Evolutionary conservation across 2,113 vertebrate species (phyloP).

Genomic region (Electrona antarctica): DNA sequence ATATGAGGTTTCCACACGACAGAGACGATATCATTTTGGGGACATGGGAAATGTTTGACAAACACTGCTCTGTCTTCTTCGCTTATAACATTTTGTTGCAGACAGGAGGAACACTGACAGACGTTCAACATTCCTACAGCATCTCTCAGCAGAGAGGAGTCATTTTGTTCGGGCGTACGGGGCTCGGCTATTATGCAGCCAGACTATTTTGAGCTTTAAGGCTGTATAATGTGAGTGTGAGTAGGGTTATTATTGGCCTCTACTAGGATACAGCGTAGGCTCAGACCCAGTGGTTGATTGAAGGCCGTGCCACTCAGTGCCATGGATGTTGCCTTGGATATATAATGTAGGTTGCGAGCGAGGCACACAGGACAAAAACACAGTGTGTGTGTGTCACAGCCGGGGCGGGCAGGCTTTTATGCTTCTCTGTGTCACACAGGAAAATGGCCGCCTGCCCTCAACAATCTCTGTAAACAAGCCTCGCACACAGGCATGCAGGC

Average conservation of each 20-base stretch:
- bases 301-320: slow-evolving; percentile 32
- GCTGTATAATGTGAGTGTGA: slow-evolving; percentile 10
- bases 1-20: too few species aligned
- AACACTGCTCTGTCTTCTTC: too few species aligned
- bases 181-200: neutral
- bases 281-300: slow-evolving; percentile 43
- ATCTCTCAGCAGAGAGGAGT: neutral
- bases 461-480: slow-evolving; percentile 68
- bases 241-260: slow-evolving; percentile 51
- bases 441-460: slow-evolving; percentile 50
- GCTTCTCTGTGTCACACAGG: slow-evolving; percentile 9
- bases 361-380: slow-evolving; percentile 13
- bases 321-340: slow-evolving; percentile 19
- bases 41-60: too few species aligned
- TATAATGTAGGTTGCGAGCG: slow-evolving; percentile 38
- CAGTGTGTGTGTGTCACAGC: slow-evolving; percentile 25
- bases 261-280: slow-evolving; percentile 39
- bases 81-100: slow-evolving; percentile 8
- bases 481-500: slow-evolving; percentile 59
- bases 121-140: slow-evolving; percentile 27
- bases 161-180: slow-evolving; percentile 1
- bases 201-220: slow-evolving; percentile 5
- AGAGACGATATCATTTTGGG: too few species aligned
- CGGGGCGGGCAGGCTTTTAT: slow-evolving; percentile 15
- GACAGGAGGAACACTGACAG: neutral